These are phyloP conservation scores for Perca fluviatilis DNA, from an alignment of 2,113 vertebrate species.

Conservation along the genomic window DNA sequence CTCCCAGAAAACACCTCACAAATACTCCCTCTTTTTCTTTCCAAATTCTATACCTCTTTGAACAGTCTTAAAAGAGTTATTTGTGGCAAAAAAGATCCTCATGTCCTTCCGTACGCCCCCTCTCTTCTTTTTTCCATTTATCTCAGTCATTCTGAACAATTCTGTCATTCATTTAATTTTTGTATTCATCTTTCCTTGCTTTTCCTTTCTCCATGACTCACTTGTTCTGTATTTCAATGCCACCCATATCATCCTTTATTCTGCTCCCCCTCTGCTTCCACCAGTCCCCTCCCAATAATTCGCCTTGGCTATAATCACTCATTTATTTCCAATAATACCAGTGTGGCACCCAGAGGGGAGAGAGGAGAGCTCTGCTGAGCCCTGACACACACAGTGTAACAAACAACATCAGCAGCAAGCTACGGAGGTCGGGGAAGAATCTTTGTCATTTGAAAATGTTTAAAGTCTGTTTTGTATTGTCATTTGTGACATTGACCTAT, in stretches of 20 bases:
- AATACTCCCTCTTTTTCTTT: background rate
- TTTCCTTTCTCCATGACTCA: conserved; percentile 32
- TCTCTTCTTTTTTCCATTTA: background rate
- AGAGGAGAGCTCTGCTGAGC: conserved; percentile 32
- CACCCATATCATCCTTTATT: conserved; percentile 9
- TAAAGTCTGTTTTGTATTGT: background rate
- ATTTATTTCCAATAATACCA: conserved; percentile 69
- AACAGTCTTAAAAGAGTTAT: conserved; percentile 24
- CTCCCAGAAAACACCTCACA: background rate
- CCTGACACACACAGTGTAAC: conserved; percentile 9
- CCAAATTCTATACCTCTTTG: conserved; percentile 35
- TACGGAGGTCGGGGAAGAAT: background rate
- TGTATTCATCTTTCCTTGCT: conserved; percentile 12
- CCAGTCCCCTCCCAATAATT: conserved; percentile 65
- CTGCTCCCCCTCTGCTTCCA: conserved; percentile 5
- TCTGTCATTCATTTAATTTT: conserved; percentile 3
- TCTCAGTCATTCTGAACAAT: conserved; percentile 3
- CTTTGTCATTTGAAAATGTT: conserved; percentile 11
- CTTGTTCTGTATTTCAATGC: conserved; percentile 37
- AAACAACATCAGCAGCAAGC: background rate
- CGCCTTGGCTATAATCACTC: conserved; percentile 61
- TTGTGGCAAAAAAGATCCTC: background rate
- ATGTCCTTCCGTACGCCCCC: background rate
- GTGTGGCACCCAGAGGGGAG: conserved; percentile 33
- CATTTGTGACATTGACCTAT: conserved; percentile 1